These are phyloP conservation scores for Rhinophrynus dorsalis DNA, from an alignment of 2,797 vertebrate species.

Conservation along the genomic window DNA sequence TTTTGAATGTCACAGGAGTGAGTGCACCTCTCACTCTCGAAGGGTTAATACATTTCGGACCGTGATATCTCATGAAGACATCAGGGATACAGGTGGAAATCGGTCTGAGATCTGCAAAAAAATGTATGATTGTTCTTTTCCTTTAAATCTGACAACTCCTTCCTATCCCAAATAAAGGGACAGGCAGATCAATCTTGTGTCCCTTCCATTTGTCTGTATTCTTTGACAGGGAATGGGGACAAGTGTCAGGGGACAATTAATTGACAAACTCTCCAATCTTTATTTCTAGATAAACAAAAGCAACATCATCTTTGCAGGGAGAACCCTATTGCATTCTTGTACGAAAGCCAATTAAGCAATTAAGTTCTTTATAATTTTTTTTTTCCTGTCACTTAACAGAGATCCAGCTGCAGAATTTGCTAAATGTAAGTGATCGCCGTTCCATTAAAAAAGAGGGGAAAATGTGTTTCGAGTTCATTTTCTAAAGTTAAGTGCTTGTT, in stretches of 20 bases:
- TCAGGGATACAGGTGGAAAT: too few relatives aligned
- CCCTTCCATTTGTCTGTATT: too few relatives aligned
- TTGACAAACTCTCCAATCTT: neutral
- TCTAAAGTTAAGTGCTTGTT: too few relatives aligned
- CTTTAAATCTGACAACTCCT: too few relatives aligned
- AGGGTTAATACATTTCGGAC: too few relatives aligned
- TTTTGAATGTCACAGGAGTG: too few relatives aligned
- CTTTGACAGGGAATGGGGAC: neutral
- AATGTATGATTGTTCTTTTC: too few relatives aligned
- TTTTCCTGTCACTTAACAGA: neutral
- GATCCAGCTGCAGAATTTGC: neutral
- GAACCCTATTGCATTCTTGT: slow-evolving; percentile 6
- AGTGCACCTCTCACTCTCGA: too few relatives aligned
- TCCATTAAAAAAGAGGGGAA: neutral
- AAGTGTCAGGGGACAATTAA: neutral
- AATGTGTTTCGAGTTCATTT: slow-evolving; percentile 12
- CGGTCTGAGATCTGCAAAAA: too few relatives aligned
- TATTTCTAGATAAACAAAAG: neutral
- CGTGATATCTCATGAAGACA: too few relatives aligned
- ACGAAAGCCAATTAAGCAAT: slow-evolving; percentile 29
- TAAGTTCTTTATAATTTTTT: slow-evolving; percentile 25
- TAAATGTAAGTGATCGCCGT: neutral
- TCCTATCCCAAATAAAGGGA: too few relatives aligned
- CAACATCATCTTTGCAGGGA: neutral
- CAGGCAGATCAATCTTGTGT: too few relatives aligned